Conservation (phyloP, 2,113 vertebrate genomes). For the Crotalus tigris region DNA sequence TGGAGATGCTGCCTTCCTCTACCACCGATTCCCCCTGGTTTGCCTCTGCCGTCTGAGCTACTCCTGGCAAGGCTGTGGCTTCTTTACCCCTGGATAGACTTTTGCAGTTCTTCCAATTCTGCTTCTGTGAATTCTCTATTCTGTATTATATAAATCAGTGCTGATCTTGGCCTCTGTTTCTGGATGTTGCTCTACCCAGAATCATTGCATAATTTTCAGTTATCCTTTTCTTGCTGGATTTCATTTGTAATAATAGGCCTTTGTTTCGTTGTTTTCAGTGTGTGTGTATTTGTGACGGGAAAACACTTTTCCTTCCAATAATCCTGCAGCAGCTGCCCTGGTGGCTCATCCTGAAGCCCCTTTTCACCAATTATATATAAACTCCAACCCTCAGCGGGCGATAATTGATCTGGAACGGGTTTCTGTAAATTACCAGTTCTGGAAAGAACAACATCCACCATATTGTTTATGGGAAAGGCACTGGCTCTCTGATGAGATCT, state of each 20-base stretch:
- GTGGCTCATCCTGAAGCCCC: neutral
- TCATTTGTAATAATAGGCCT: neutral
- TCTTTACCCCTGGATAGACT: no score
- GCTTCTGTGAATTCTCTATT: neutral
- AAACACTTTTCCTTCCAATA: neutral
- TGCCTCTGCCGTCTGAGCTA: neutral
- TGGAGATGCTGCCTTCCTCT: neutral
- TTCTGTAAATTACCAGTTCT: neutral
- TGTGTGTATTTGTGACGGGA: neutral
- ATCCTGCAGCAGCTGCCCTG: neutral
- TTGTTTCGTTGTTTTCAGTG: neutral
- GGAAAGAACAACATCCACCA: neutral
- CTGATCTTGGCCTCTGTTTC: neutral
- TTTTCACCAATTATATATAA: neutral
- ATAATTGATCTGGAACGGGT: neutral
- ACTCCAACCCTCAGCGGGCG: neutral
- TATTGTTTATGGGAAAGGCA: neutral
- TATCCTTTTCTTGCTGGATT: neutral
- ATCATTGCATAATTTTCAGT: neutral
- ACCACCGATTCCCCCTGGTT: neutral
- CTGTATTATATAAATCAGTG: neutral
- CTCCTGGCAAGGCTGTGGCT: neutral
- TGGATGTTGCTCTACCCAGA: neutral
- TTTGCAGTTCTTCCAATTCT: neutral
- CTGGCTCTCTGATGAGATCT: neutral